Evolutionary conservation across 2,797 vertebrate species (phyloP).

Genomic region (Dryobates pubescens): DNA sequence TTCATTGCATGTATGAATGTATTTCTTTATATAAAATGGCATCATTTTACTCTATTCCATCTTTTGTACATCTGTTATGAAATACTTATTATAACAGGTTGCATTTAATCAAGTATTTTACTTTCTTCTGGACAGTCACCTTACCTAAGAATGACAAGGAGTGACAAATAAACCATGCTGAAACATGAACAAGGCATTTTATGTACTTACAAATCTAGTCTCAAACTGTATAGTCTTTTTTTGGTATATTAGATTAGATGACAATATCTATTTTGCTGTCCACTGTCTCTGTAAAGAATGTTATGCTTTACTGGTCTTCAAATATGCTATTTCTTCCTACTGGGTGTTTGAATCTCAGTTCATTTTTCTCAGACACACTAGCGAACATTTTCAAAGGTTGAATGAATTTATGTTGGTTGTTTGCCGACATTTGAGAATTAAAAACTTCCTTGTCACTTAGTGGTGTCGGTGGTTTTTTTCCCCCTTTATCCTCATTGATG

Average conservation of each 20-base stretch:
- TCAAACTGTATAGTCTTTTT: not conserved
- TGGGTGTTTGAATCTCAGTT: not conserved
- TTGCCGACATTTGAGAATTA: conserved; percentile 12
- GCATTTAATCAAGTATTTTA: not conserved
- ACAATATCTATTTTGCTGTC: not conserved
- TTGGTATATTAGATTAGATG: not conserved
- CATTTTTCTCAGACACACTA: conserved; percentile 23
- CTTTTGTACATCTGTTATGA: not conserved
- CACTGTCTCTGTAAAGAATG: not conserved
- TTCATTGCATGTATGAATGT: not conserved
- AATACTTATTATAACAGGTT: not conserved
- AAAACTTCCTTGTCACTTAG: not conserved
- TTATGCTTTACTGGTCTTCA: conserved; percentile 5
- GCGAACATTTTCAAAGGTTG: conserved; percentile 9
- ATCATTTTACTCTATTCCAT: not conserved
- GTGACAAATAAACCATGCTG: not conserved
- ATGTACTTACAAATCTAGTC: not conserved
- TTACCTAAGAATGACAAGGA: not conserved
- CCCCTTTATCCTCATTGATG: not conserved
- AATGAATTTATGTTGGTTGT: not conserved
- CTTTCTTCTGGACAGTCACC: not conserved
- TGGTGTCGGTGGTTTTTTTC: not conserved
- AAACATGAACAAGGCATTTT: not conserved
- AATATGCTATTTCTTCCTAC: not conserved
- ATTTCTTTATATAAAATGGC: not conserved